Percentiles rank a stretch among this genome's conserved stretches.
phyloP scores from a whole-genome alignment of 35 echinoderm and acorn worm species.

The Ophiothrix spiculata region DNA sequence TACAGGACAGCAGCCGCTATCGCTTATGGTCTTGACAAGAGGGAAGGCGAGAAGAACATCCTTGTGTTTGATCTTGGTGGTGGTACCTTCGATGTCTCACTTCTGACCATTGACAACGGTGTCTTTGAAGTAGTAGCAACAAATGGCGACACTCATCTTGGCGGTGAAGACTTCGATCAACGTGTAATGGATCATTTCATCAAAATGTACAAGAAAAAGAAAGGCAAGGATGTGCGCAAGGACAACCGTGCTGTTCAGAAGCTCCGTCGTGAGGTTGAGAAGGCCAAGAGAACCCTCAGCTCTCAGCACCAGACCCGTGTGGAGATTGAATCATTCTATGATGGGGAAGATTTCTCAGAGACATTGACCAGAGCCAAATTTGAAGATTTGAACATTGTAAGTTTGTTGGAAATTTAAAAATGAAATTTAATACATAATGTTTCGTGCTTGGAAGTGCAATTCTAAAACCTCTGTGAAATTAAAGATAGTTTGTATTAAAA shows the following conservation, averaged over 20 bases:
- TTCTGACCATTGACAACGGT: conserved; percentile 94
- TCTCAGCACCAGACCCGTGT: conserved; percentile 87
- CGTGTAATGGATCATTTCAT: conserved; percentile 98
- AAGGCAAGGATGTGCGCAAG: conserved; percentile 95
- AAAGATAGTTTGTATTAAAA: too few relatives aligned
- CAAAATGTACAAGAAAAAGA: conserved; percentile 99
- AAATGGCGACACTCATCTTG: conserved; percentile 97
- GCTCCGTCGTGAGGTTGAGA: conserved; percentile 97
- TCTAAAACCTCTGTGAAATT: too few relatives aligned
- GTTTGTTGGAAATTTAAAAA: background rate
- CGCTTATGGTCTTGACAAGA: conserved; percentile 98
- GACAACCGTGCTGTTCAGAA: conserved; percentile 99
- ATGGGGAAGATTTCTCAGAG: conserved; percentile 98
- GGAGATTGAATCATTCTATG: conserved; percentile 97
- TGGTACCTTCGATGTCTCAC: conserved; percentile 94
- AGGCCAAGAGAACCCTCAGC: conserved; percentile 96
- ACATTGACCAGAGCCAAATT: conserved; percentile 89
- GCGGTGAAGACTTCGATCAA: conserved; percentile 99
- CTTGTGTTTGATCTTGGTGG: conserved; percentile 96
- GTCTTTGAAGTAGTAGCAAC: conserved; percentile 95
- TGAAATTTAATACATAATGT: too few relatives aligned
- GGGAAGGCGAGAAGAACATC: conserved; percentile 94
- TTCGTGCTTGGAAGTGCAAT: too few relatives aligned
- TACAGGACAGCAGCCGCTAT: conserved; percentile 96
- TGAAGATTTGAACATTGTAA: conserved; percentile 98